Evolutionary conservation across 2,797 vertebrate genomes (phyloP).

Genomic region (Manis pentadactyla): DNA sequence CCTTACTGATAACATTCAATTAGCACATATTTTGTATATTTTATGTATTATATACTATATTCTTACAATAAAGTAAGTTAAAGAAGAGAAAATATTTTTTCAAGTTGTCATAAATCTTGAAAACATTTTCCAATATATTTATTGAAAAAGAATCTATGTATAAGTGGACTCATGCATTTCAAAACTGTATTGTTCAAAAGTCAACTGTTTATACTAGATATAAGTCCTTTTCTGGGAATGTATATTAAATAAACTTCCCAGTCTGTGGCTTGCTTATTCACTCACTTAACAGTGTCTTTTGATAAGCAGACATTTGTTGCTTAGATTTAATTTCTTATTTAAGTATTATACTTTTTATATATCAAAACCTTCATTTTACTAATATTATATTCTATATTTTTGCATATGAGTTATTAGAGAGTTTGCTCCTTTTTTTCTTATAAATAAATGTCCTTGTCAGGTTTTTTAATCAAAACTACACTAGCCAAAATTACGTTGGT

Average conservation of each 20-base stretch:
- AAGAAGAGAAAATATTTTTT: no score
- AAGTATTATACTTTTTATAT: not conserved
- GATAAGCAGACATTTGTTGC: not conserved
- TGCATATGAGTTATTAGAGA: not conserved
- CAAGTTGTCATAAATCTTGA: no score
- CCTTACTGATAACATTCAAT: no score
- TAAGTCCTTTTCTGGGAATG: not conserved
- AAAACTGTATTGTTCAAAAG: no score
- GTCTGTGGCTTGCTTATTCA: not conserved
- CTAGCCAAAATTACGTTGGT: not conserved
- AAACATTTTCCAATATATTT: no score
- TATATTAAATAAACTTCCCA: not conserved
- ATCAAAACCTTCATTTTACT: no score
- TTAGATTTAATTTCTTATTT: not conserved
- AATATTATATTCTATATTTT: not conserved
- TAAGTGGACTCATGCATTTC: no score
- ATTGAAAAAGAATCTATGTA: no score
- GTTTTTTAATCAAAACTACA: not conserved
- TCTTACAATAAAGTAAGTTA: no score
- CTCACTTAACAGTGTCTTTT: not conserved
- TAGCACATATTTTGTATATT: no score
- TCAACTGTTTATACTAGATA: no score
- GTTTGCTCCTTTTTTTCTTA: not conserved
- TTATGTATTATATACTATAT: no score
- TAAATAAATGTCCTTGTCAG: not conserved